Evolutionary conservation across 92 coral and sea anemone species (phyloP).

Genomic region (Muricea muricata): DNA sequence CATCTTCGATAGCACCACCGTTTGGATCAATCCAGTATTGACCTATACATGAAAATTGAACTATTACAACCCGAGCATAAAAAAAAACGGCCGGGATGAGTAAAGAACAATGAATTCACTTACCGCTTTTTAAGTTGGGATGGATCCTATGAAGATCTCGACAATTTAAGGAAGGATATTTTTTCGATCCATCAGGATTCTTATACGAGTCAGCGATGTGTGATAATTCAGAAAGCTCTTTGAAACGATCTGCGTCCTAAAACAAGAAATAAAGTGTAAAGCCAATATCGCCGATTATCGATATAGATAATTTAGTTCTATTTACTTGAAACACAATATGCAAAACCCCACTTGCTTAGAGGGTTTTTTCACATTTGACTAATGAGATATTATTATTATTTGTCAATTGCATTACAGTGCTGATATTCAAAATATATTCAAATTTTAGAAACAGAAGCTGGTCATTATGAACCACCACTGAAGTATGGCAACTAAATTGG

Average conservation of each 20-base stretch:
- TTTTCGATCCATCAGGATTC: slow-evolving; percentile 30
- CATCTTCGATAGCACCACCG: slow-evolving; percentile 80
- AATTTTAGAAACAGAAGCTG: too few species aligned
- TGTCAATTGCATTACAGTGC: too few species aligned
- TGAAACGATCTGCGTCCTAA: neutral
- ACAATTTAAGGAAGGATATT: slow-evolving; percentile 11
- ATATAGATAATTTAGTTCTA: neutral
- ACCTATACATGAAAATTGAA: slow-evolving; percentile 52
- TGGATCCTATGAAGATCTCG: slow-evolving; percentile 18
- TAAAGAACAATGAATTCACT: too few species aligned
- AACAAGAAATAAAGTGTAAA: neutral
- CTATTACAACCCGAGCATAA: too few species aligned
- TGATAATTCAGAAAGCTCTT: neutral
- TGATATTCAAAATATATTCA: too few species aligned
- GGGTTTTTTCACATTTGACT: too few species aligned
- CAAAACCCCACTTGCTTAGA: too few species aligned
- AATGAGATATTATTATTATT: too few species aligned
- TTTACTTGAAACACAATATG: too few species aligned
- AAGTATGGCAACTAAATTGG: too few species aligned
- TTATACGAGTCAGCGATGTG: neutral
- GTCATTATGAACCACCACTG: too few species aligned
- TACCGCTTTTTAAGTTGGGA: slow-evolving; percentile 30
- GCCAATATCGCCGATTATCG: neutral
- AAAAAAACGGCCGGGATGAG: too few species aligned
- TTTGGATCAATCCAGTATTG: slow-evolving; percentile 92